Evolutionary conservation across 2,113 vertebrate genomes (phyloP).

Genomic region (Thunnus thynnus): DNA sequence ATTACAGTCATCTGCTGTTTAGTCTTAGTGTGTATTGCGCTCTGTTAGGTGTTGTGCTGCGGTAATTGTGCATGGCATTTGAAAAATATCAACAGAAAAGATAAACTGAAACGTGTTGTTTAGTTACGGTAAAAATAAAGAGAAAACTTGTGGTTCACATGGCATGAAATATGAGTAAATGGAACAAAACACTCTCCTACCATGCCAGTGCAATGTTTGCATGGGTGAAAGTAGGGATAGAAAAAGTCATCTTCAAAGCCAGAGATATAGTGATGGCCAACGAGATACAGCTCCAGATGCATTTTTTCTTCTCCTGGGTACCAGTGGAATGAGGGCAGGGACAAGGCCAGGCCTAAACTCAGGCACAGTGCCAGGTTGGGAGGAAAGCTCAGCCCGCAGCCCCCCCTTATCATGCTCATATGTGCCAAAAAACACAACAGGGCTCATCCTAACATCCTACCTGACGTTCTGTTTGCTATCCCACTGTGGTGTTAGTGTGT

Average conservation of each 20-base stretch:
- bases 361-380: slow-evolving; percentile 3
- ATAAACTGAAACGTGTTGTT: not conserved
- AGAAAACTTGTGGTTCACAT: slow-evolving; percentile 3
- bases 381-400: slow-evolving; percentile 19
- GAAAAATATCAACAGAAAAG: slow-evolving; percentile 11
- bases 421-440: slow-evolving; percentile 27
- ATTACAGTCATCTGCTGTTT: not conserved
- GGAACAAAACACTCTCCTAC: slow-evolving; percentile 17
- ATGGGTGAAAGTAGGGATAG: slow-evolving; percentile 59
- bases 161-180: slow-evolving; percentile 13
- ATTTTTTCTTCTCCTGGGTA: slow-evolving; percentile 26
- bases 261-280: slow-evolving; percentile 54
- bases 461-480: not conserved
- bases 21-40: not conserved
- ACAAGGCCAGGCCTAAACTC: slow-evolving; percentile 20
- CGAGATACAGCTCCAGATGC: slow-evolving; percentile 37
- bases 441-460: slow-evolving; percentile 47
- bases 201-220: slow-evolving; percentile 55
- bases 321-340: slow-evolving; percentile 36
- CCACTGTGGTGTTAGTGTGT: slow-evolving; percentile 5
- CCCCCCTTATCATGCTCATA: slow-evolving; percentile 9
- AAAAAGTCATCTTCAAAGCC: slow-evolving; percentile 72
- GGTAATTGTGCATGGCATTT: not conserved
- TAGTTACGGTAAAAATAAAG: not conserved
- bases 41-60: not conserved